These are phyloP conservation scores for Eudyptes chrysolophus DNA, from an alignment of 2,113 vertebrate species.

Conservation along the genomic window DNA sequence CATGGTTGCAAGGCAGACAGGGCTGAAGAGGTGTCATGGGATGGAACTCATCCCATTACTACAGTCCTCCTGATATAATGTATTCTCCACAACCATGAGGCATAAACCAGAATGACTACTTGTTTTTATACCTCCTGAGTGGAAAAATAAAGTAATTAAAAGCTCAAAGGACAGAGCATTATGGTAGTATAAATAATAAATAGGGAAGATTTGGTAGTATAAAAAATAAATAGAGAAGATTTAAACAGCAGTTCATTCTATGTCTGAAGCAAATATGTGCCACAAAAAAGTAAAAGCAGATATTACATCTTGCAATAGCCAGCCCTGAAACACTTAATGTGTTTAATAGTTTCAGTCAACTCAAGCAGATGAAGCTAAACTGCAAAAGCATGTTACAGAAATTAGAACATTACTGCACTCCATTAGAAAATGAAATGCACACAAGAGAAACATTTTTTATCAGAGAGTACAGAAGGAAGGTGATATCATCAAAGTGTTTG, in stretches of 20 bases:
- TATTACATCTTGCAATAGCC: neutral
- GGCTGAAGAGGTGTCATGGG: neutral
- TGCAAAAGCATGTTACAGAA: neutral
- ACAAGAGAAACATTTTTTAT: neutral
- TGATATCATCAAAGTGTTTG: slow-evolving; percentile 4
- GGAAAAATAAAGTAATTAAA: neutral
- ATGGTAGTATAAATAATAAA: neutral
- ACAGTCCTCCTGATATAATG: neutral
- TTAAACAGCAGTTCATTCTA: neutral
- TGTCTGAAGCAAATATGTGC: neutral
- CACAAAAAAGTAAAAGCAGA: neutral
- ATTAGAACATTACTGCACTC: neutral
- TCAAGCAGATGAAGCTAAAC: neutral
- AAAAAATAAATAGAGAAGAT: neutral
- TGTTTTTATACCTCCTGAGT: neutral
- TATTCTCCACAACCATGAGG: neutral
- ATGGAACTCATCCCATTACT: neutral
- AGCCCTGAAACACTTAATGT: neutral
- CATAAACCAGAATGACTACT: neutral
- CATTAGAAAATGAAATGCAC: neutral
- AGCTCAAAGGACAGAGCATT: neutral
- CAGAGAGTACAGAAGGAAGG: neutral
- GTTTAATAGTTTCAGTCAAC: neutral
- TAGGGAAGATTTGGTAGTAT: neutral
- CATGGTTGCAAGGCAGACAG: neutral